phyloP scores from a whole-genome alignment of 2,113 vertebrate species.

The Lophius piscatorius region DNA sequence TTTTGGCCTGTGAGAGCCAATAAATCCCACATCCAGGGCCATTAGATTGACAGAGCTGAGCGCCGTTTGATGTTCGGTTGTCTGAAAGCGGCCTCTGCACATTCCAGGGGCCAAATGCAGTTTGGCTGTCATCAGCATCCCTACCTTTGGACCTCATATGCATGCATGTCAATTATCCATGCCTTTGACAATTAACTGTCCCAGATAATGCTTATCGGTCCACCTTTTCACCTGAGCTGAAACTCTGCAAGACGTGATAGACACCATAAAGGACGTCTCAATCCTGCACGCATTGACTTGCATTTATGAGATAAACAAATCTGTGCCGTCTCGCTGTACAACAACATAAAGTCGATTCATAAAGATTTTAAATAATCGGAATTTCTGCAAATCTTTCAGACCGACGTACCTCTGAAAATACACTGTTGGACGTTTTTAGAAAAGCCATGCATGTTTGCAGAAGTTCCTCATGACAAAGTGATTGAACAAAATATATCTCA shows the following conservation, averaged over 20 bases:
- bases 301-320: constrained; percentile 31
- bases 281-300: constrained; percentile 26
- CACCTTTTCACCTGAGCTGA: constrained; percentile 71
- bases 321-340: not conserved
- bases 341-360: not conserved
- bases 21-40: constrained; percentile 74
- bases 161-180: constrained; percentile 66
- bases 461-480: not conserved
- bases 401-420: too few species aligned
- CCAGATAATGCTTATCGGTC: constrained; percentile 76
- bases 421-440: constrained; percentile 1
- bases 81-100: constrained; percentile 65
- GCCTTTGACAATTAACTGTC: constrained; percentile 67
- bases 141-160: constrained; percentile 57
- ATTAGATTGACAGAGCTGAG: constrained; percentile 71
- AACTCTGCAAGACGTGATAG: constrained; percentile 41
- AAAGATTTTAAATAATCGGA: not conserved
- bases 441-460: constrained; percentile 4
- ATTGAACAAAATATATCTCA: constrained; percentile 1
- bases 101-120: constrained; percentile 75
- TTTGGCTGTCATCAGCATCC: constrained; percentile 69
- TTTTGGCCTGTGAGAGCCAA: constrained; percentile 64
- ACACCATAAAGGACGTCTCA: constrained; percentile 47
- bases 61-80: constrained; percentile 77
- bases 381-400: not conserved